Percentiles rank a stretch among this genome's conserved stretches.
Conservation (phyloP, 2,113 vertebrate genomes). For the Ariopsis seemanni region DNA sequence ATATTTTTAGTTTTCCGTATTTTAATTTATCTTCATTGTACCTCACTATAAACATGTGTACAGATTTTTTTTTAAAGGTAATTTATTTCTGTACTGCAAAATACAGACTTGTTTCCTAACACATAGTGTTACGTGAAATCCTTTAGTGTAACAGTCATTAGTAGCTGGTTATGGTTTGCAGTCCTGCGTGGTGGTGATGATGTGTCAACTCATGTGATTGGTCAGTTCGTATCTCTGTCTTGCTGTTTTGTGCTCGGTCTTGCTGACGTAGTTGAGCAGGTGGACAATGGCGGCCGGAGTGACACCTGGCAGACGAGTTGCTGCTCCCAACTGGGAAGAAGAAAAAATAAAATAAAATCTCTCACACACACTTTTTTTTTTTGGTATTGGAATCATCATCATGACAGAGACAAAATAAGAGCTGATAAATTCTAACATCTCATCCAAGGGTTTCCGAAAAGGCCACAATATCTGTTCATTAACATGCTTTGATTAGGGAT, state of each 20-base stretch:
- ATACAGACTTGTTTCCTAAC: constrained; percentile 51
- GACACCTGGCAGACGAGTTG: constrained; percentile 85
- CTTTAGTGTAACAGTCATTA: constrained; percentile 20
- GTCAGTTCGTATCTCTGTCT: constrained; percentile 16
- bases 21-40: background rate
- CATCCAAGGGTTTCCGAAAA: background rate
- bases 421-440: background rate
- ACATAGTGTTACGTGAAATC: background rate
- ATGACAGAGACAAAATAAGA: background rate
- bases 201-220: background rate
- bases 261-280: constrained; percentile 78
- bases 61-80: background rate
- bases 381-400: background rate
- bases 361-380: background rate
- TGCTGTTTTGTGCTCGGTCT: background rate
- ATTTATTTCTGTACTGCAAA: constrained; percentile 51
- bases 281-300: constrained; percentile 87
- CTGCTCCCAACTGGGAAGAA: constrained; percentile 80
- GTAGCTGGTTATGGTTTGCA: background rate
- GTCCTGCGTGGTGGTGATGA: background rate
- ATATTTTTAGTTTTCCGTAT: background rate
- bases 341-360: no score
- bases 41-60: background rate
- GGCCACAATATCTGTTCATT: background rate
- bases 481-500: background rate